phyloP scores from a whole-genome alignment of 1,140 invertebrate species.

The Leptinotarsa undecemlineata region DNA sequence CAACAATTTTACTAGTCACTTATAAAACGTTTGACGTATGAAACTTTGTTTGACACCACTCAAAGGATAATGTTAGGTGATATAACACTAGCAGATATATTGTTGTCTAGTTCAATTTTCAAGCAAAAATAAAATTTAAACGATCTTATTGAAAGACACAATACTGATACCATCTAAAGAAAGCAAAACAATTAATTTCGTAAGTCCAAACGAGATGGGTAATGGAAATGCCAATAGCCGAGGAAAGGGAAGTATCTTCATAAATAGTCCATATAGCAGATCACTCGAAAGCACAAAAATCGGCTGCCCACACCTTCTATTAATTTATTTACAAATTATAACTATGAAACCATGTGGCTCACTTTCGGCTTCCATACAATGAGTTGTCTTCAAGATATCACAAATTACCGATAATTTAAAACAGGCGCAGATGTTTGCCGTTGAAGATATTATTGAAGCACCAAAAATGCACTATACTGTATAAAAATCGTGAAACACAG shows the following conservation, averaged over 20 bases:
- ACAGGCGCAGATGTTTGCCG: slow-evolving; percentile 46
- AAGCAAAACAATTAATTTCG: background rate
- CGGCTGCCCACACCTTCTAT: slow-evolving; percentile 15
- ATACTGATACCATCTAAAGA: background rate
- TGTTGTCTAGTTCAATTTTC: background rate
- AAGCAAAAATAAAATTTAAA: background rate
- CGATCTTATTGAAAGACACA: background rate
- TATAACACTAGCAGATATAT: slow-evolving; percentile 21
- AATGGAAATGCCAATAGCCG: slow-evolving; percentile 23
- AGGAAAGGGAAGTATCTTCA: slow-evolving; percentile 13
- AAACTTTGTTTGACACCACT: slow-evolving; percentile 31
- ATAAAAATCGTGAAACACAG: slow-evolving; percentile 25
- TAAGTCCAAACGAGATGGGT: background rate
- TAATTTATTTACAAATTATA: background rate
- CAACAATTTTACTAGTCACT: slow-evolving; percentile 33
- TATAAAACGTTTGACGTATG: slow-evolving; percentile 28
- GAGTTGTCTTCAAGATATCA: slow-evolving; percentile 46
- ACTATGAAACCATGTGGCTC: slow-evolving; percentile 59
- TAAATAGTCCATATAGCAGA: slow-evolving; percentile 19
- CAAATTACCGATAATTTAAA: slow-evolving; percentile 41
- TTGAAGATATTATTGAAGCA: slow-evolving; percentile 22
- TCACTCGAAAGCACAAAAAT: slow-evolving; percentile 18
- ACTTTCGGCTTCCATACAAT: slow-evolving; percentile 49
- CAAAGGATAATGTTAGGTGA: slow-evolving; percentile 26
- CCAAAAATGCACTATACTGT: slow-evolving; percentile 24